Conservation (phyloP, 2,888 invertebrate species). For the Phrixothrix hirtus region DNA sequence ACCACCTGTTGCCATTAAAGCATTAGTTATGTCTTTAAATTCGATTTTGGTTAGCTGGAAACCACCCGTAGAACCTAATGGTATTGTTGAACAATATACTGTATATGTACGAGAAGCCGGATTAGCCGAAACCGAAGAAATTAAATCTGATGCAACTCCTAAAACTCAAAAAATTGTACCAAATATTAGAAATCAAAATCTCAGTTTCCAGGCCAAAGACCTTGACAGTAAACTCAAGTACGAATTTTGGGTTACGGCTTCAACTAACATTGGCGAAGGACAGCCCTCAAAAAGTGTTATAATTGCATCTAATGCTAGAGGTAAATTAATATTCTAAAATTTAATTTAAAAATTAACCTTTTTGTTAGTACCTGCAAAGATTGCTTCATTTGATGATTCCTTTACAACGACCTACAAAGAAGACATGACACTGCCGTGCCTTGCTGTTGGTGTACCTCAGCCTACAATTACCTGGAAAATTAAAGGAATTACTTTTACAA, state of each 20-base stretch:
- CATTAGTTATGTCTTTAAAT: conserved; percentile 87
- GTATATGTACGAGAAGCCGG: conserved; percentile 79
- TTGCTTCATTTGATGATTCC: conserved; percentile 93
- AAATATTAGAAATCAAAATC: conserved; percentile 65
- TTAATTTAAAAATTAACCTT: too few species aligned
- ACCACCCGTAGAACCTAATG: conserved; percentile 90
- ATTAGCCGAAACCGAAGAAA: conserved; percentile 42
- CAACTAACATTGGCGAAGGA: conserved; percentile 92
- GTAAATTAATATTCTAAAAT: too few species aligned
- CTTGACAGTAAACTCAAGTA: conserved; percentile 81
- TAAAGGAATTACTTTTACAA: conserved; percentile 76
- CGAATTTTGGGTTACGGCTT: conserved; percentile 94
- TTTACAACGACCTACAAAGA: conserved; percentile 91
- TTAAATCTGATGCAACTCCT: conserved; percentile 65
- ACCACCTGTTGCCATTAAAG: conserved; percentile 90
- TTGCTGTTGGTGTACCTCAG: conserved; percentile 88
- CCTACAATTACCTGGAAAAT: conserved; percentile 90
- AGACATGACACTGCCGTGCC: conserved; percentile 87
- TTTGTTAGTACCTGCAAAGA: conserved; percentile 92
- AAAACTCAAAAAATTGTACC: conserved; percentile 79
- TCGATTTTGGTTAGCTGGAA: conserved; percentile 94
- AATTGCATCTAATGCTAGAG: conserved; percentile 80
- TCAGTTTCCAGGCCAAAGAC: conserved; percentile 85
- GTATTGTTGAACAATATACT: conserved; percentile 90
- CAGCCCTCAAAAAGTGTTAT: conserved; percentile 86